phyloP scores from a whole-genome alignment of 2,113 vertebrate species.

The Scomber colias region DNA sequence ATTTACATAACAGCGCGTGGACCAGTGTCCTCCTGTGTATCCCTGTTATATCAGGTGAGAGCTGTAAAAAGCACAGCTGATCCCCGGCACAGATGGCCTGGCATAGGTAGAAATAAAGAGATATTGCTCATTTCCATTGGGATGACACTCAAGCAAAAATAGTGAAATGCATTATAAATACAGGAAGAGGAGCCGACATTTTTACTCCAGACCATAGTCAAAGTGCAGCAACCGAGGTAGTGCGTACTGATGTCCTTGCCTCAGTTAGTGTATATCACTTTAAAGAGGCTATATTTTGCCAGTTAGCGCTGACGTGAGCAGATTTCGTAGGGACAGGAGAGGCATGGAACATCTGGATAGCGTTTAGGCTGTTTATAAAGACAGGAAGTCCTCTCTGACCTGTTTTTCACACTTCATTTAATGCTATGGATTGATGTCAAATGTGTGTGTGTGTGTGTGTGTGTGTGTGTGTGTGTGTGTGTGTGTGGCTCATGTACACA shows the following conservation, averaged over 20 bases:
- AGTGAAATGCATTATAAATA: constrained; percentile 70
- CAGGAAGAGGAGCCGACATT: constrained; percentile 57
- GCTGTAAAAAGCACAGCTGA: constrained; percentile 73
- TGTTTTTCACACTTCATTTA: constrained; percentile 84
- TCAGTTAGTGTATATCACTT: constrained; percentile 78
- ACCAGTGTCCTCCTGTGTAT: constrained; percentile 53
- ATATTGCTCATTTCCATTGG: constrained; percentile 69
- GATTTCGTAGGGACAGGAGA: constrained; percentile 70
- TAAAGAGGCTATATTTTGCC: constrained; percentile 81
- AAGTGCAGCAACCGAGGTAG: constrained; percentile 63
- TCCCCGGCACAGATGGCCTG: constrained; percentile 58
- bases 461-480: constrained; percentile 1
- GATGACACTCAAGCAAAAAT: constrained; percentile 58
- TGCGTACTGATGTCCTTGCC: constrained; percentile 71
- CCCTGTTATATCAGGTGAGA: constrained; percentile 65
- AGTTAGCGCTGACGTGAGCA: constrained; percentile 79
- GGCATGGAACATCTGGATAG: constrained; percentile 81
- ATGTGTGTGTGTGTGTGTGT: constrained; percentile 36
- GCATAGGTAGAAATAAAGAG: constrained; percentile 73
- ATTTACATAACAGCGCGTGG: constrained; percentile 74
- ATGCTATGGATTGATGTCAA: constrained; percentile 79
- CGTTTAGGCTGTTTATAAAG: constrained; percentile 82
- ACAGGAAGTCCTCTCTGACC: constrained; percentile 82
- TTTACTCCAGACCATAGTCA: constrained; percentile 71
- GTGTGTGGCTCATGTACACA: constrained; percentile 27